Percentiles rank a stretch among this genome's conserved stretches.
Conservation (phyloP, 2,113 vertebrate genomes). For the Oxyura jamaicensis region DNA sequence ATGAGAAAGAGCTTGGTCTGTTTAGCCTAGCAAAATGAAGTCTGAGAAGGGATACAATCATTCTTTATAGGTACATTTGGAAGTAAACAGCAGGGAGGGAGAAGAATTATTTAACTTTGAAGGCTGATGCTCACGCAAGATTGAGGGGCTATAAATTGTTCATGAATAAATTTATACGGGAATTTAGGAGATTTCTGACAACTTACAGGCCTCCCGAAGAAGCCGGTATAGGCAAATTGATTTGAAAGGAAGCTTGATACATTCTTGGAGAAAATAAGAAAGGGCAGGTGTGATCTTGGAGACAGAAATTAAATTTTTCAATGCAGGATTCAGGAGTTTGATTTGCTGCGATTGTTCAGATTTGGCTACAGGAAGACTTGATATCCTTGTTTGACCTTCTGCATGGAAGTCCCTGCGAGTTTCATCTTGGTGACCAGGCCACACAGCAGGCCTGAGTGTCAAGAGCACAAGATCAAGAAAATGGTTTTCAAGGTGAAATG, state of each 20-base stretch:
- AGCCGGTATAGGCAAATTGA: neutral
- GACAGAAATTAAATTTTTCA: slow-evolving; percentile 12
- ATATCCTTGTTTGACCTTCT: neutral
- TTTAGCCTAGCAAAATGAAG: slow-evolving; percentile 39
- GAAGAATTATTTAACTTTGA: slow-evolving; percentile 60
- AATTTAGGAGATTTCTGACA: slow-evolving; percentile 46
- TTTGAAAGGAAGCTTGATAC: neutral
- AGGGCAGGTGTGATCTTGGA: neutral
- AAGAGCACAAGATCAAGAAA: neutral
- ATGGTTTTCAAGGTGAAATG: neutral
- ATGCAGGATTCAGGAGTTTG: neutral
- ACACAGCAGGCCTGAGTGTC: neutral
- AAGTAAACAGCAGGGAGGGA: slow-evolving; percentile 47
- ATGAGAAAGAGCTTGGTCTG: slow-evolving; percentile 43
- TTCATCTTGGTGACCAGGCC: neutral
- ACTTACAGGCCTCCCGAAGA: slow-evolving; percentile 15
- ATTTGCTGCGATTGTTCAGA: neutral
- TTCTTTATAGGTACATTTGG: slow-evolving; percentile 44
- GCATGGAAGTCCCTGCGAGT: neutral
- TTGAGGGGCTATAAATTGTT: slow-evolving; percentile 5
- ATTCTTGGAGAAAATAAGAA: neutral
- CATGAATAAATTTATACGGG: slow-evolving; percentile 64
- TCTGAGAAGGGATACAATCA: slow-evolving; percentile 29
- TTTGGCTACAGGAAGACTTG: neutral
- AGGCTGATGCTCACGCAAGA: slow-evolving; percentile 2